phyloP scores from a whole-genome alignment of 2,888 invertebrate species.

The Trachelus stipa region DNA sequence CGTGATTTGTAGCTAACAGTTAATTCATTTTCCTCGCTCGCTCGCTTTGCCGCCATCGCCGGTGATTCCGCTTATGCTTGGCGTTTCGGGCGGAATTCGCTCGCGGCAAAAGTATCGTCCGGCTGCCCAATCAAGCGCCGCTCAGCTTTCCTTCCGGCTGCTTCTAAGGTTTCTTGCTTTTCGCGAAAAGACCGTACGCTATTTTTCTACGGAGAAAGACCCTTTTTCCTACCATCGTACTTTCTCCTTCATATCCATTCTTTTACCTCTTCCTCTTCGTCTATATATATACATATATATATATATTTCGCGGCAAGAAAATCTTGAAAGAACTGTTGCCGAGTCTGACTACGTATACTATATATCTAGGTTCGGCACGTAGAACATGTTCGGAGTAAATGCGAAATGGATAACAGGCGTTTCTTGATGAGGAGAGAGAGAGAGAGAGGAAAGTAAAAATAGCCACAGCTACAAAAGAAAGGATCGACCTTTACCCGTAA shows the following conservation, averaged over 20 bases:
- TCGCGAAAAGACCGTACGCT: constrained; percentile 10
- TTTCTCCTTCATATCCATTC: too few relatives aligned
- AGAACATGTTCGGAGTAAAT: too few relatives aligned
- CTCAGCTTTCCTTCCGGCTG: constrained; percentile 27
- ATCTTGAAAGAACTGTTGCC: not conserved
- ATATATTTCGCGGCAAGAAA: not conserved
- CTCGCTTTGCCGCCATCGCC: constrained; percentile 18
- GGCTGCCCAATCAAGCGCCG: constrained; percentile 16
- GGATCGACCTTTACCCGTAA: too few relatives aligned
- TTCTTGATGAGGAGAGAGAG: not conserved
- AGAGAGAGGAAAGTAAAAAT: not conserved
- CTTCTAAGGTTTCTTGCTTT: constrained; percentile 15
- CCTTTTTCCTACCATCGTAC: too few relatives aligned
- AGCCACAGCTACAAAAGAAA: too few relatives aligned
- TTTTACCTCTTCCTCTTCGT: not conserved
- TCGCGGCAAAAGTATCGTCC: constrained; percentile 1
- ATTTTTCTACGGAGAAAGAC: not conserved
- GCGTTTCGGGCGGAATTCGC: not conserved
- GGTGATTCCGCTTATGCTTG: not conserved
- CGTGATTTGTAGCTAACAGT: constrained; percentile 47
- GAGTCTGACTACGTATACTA: too few relatives aligned
- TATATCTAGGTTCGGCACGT: too few relatives aligned
- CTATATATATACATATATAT: too few relatives aligned
- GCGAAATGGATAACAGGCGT: too few relatives aligned
- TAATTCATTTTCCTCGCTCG: constrained; percentile 47